Percentiles rank a stretch among this genome's conserved stretches.
phyloP scores from a whole-genome alignment of 2,797 vertebrate genomes.

The Podarcis lilfordi region DNA sequence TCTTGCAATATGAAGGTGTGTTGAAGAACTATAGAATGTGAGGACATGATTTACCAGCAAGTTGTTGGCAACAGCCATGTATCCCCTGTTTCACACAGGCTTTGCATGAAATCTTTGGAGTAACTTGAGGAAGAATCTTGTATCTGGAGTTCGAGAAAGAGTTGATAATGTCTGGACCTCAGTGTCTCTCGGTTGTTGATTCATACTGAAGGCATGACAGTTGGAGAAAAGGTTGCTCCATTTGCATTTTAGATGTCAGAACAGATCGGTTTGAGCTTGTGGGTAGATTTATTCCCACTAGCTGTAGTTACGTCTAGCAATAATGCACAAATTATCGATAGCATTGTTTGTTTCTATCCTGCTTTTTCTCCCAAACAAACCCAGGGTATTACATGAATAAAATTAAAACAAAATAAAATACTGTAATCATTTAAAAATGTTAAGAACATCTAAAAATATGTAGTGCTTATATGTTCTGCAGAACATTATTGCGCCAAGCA shows the following conservation, averaged over 20 bases:
- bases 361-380: too few species aligned
- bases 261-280: background rate
- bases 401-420: too few species aligned
- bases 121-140: background rate
- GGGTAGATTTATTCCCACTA: background rate
- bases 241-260: background rate
- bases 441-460: background rate
- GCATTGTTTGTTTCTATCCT: too few species aligned
- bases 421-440: too few species aligned
- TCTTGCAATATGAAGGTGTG: background rate
- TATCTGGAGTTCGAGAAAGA: background rate
- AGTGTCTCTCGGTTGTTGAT: background rate
- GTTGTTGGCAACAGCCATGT: background rate
- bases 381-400: too few species aligned
- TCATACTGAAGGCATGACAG: background rate
- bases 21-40: background rate
- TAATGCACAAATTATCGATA: background rate
- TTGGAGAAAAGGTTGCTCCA: background rate
- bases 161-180: background rate
- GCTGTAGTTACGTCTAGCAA: background rate
- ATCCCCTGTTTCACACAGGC: background rate
- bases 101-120: background rate
- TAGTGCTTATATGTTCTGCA: background rate
- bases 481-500: background rate
- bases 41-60: background rate